These are phyloP conservation scores for Lagenorhynchus albirostris DNA, from an alignment of 2,113 vertebrate genomes.

Conservation along the genomic window DNA sequence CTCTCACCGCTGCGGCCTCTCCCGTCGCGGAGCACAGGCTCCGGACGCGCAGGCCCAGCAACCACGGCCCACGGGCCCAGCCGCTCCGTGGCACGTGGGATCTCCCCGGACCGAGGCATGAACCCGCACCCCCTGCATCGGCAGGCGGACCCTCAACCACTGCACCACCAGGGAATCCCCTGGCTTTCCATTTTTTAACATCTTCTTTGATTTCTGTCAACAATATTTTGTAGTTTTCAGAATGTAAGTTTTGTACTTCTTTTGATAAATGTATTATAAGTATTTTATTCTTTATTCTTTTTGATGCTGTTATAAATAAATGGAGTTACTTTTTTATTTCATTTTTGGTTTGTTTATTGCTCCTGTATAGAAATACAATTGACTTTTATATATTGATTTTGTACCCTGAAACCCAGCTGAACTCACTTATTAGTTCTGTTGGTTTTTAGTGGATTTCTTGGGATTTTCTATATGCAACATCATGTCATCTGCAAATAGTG, in stretches of 20 bases:
- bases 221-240: background rate
- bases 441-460: background rate
- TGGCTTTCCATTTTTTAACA: background rate
- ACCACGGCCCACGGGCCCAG: too few species aligned
- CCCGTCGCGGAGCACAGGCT: too few species aligned
- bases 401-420: background rate
- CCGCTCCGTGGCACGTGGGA: too few species aligned
- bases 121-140: too few species aligned
- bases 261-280: background rate
- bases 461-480: background rate
- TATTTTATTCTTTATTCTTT: background rate
- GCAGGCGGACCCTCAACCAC: too few species aligned
- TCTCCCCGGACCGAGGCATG: too few species aligned
- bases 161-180: too few species aligned
- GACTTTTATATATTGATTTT: background rate
- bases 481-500: background rate
- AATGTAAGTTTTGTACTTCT: background rate
- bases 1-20: too few species aligned
- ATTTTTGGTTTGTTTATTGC: background rate
- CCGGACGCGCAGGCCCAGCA: too few species aligned
- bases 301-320: background rate
- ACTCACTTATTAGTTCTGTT: background rate
- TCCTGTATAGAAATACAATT: background rate
- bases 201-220: background rate
- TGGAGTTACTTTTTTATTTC: background rate